Evolutionary conservation across 2,797 vertebrate species (phyloP), one percentile per base, ranked within the genome.

Genomic region (Limosa lapponica): DNA sequence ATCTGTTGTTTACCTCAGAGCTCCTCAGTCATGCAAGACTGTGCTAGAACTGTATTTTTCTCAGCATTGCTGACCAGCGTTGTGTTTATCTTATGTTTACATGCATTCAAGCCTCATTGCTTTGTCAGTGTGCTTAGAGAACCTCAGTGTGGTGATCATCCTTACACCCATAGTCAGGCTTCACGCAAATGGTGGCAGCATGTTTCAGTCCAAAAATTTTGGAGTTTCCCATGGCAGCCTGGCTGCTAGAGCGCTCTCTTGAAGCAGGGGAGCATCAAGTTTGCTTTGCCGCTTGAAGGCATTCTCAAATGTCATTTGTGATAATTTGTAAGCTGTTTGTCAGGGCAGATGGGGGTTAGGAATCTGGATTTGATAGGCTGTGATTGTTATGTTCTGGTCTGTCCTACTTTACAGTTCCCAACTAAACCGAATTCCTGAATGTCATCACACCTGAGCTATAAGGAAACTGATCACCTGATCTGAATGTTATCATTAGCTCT

Each of bases 61-160:
- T 54, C 23, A 55, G 61, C 0, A 0, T 37, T 77, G 39, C 34
- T 74, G 37, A 32, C 10, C 16, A 54, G 32, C 41, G 19, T 1
- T 43, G 4, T 55, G 17, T 82, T 78, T 74, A 10, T 49, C 20
- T 46, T 39, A 28, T 5, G 8, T 28, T 89, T 78, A 44, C 11
- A 30, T 0, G 2, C 16, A 30, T 71, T 58, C 41, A 87, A 73
- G 25, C 10, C 44, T 87, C 34, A 12, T 16, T 84, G n/a, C 12
- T 71, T 61, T 72, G 16, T 54, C n/a, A n/a, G n/a, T n/a, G 37
- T 69, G 6, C 41, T 57, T 46, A 44, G 25, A 80, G 27, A 55
- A 10, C 8, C 22, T 67, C 2, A 3, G 4, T 24, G 15, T 25
- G 15, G 27, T 51, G 27, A 12, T 59, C 22, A 39, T 64, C n/a